These are phyloP conservation scores for Cyprinodon diabolis DNA, from an alignment of 2,797 vertebrate genomes.

Conservation along the genomic window DNA sequence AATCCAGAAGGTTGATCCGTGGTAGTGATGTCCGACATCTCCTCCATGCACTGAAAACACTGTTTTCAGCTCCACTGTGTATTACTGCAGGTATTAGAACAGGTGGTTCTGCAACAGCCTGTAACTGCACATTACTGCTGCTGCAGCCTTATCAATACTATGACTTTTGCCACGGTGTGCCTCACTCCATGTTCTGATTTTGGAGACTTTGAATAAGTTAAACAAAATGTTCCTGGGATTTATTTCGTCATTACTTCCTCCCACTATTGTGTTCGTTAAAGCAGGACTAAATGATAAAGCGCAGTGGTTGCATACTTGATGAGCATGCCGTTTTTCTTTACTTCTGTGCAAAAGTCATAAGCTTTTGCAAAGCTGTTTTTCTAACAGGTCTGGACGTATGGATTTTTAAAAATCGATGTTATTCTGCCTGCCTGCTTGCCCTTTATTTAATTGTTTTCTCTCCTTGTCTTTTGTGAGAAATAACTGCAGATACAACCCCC, in stretches of 20 bases:
- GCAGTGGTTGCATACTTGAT: too few species aligned
- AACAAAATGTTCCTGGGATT: not conserved
- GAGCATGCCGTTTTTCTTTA: too few species aligned
- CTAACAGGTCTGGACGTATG: too few species aligned
- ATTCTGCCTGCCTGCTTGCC: too few species aligned
- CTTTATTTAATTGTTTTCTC: too few species aligned
- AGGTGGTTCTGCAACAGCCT: slow-evolving; percentile 39
- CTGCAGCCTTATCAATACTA: not conserved
- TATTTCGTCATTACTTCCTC: not conserved
- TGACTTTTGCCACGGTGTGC: not conserved
- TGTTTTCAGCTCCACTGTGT: slow-evolving; percentile 13
- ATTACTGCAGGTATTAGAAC: slow-evolving; percentile 25
- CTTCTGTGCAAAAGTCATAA: too few species aligned
- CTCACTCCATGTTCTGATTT: slow-evolving; percentile 4
- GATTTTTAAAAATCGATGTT: too few species aligned
- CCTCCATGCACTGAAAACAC: slow-evolving; percentile 49
- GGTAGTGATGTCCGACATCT: slow-evolving; percentile 2
- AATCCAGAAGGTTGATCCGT: slow-evolving; percentile 18
- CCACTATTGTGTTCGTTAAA: not conserved
- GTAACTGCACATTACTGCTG: not conserved
- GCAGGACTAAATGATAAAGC: not conserved
- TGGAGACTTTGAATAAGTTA: not conserved
- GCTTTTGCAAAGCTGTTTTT: too few species aligned
- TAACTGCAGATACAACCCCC: too few species aligned
- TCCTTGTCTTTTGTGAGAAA: too few species aligned